Conservation (phyloP, 1,140 invertebrate genomes). For the Vollenhovia emeryi region DNA sequence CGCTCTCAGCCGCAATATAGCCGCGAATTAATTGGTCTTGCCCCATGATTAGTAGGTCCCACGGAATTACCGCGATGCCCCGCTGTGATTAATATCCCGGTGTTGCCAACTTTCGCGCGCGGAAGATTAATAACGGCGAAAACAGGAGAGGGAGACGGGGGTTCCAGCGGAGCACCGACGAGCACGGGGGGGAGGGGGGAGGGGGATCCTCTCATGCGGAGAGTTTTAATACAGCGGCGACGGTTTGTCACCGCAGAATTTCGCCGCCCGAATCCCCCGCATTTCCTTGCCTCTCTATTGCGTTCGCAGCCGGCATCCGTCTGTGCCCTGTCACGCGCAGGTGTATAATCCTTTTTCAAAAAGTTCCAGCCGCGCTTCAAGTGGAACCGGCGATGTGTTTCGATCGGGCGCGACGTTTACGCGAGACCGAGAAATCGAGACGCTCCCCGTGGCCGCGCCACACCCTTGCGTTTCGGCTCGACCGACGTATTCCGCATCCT, state of each 20-base stretch:
- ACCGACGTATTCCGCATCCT: background rate
- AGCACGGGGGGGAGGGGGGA: background rate
- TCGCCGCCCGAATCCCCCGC: constrained; percentile 52
- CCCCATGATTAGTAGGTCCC: constrained; percentile 78
- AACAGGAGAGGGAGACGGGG: constrained; percentile 36
- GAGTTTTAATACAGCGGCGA: constrained; percentile 76
- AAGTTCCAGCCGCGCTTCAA: constrained; percentile 32
- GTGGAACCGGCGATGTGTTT: background rate
- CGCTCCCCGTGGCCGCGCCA: background rate
- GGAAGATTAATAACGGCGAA: constrained; percentile 79
- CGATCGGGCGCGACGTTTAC: background rate
- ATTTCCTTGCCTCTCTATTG: constrained; percentile 60
- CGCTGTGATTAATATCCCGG: constrained; percentile 78
- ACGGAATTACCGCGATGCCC: constrained; percentile 78
- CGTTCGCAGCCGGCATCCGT: constrained; percentile 22
- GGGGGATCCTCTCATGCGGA: constrained; percentile 14
- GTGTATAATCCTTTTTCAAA: constrained; percentile 51
- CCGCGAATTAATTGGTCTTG: constrained; percentile 79
- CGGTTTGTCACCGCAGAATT: constrained; percentile 65
- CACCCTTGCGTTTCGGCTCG: background rate
- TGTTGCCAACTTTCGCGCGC: constrained; percentile 79
- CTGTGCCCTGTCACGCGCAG: constrained; percentile 44
- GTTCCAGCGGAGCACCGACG: constrained; percentile 2
- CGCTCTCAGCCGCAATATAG: constrained; percentile 54
- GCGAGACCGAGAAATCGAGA: constrained; percentile 3